A percentile compares a stretch with the other conserved stretches of the same genome.
Conservation (phyloP, 2,888 invertebrate genomes). For the Rugalucina vietnamica region DNA sequence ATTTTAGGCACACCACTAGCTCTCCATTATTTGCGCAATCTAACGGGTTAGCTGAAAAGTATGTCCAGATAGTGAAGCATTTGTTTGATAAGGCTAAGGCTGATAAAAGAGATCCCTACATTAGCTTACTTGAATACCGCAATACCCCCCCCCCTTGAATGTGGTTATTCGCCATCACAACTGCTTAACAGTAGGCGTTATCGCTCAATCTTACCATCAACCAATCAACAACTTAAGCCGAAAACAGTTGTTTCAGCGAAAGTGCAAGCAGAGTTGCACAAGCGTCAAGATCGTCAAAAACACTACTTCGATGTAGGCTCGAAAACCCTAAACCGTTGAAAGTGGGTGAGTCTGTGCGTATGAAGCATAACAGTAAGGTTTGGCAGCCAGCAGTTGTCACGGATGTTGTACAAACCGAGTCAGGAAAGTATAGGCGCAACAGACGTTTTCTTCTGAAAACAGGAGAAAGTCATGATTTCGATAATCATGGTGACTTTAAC, state of each 20-base stretch:
- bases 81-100: neutral
- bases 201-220: conserved; percentile 30
- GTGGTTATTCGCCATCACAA: conserved; percentile 51
- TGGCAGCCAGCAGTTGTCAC: conserved; percentile 13
- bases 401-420: neutral
- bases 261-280: neutral
- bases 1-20: too few relatives aligned
- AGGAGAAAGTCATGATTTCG: neutral
- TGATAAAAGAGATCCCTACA: conserved; percentile 13
- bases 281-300: conserved; percentile 18
- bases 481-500: neutral
- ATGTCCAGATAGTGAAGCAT: neutral
- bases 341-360: neutral
- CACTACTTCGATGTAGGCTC: neutral
- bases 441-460: conserved; percentile 11
- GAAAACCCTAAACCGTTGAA: neutral
- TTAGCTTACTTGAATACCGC: conserved; percentile 7
- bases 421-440: conserved; percentile 21
- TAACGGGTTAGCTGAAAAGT: too few relatives aligned
- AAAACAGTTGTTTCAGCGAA: neutral
- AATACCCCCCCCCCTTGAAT: conserved; percentile 42
- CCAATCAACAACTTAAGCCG: neutral
- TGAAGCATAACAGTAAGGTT: neutral
- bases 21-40: too few relatives aligned
- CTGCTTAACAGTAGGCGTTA: conserved; percentile 39